phyloP scores from a whole-genome alignment of 2,797 vertebrate genomes.

The Anguilla obscura region DNA sequence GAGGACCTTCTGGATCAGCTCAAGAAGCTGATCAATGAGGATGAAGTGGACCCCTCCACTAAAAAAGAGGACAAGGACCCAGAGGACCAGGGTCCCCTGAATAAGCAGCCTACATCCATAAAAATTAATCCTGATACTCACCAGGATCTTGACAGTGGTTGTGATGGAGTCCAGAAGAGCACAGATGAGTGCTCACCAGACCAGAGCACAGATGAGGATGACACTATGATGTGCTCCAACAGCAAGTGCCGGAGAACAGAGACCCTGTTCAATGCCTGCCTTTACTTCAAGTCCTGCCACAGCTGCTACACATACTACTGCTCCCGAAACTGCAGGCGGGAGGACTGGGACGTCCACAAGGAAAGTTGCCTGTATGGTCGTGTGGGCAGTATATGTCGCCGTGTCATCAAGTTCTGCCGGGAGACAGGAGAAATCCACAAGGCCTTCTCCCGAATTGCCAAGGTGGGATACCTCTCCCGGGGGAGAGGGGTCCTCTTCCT shows the following conservation, averaged over 20 bases:
- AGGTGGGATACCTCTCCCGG: conserved; percentile 91
- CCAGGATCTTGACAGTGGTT: conserved; percentile 74
- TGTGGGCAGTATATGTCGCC: conserved; percentile 88
- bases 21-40: conserved; percentile 81
- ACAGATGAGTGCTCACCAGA: conserved; percentile 83
- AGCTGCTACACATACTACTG: conserved; percentile 98
- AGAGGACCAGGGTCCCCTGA: conserved; percentile 67
- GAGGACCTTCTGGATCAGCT: conserved; percentile 82
- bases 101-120: conserved; percentile 76
- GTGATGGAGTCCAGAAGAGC: conserved; percentile 75
- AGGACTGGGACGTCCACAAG: conserved; percentile 94
- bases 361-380: conserved; percentile 88
- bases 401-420: conserved; percentile 88
- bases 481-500: conserved; percentile 91
- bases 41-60: conserved; percentile 49
- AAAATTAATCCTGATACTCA: conserved; percentile 67
- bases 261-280: conserved; percentile 92
- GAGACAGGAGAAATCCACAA: conserved; percentile 89
- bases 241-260: conserved; percentile 88
- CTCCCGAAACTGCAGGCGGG: conserved; percentile 89
- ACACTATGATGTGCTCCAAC: conserved; percentile 92
- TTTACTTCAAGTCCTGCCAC: conserved; percentile 97
- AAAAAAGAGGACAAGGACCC: conserved; percentile 54
- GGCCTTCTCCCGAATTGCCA: conserved; percentile 92
- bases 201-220: conserved; percentile 88